These are phyloP conservation scores for Oxygymnocypris stewartii DNA, from an alignment of 2,113 vertebrate species.

Conservation along the genomic window DNA sequence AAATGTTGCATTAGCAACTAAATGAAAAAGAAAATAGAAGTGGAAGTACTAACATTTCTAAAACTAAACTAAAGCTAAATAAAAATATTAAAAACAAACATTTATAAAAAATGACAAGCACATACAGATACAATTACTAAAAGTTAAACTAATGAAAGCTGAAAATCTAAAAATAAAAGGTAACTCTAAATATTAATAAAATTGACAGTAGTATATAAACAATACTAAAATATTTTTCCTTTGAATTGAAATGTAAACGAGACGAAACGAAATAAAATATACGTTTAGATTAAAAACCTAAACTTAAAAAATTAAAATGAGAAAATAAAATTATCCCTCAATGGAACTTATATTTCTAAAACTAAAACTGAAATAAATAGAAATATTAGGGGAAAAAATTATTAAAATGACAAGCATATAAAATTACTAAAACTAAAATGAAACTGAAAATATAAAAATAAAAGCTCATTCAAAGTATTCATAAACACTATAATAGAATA, in stretches of 20 bases:
- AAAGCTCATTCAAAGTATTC: background rate
- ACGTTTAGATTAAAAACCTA: background rate
- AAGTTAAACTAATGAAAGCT: background rate
- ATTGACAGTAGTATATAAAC: background rate
- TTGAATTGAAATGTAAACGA: background rate
- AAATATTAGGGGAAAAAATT: background rate
- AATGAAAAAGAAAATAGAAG: background rate
- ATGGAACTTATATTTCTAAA: no score
- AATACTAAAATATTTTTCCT: background rate
- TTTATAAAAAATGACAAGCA: background rate
- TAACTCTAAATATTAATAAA: background rate
- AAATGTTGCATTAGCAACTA: background rate
- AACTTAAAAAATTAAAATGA: background rate
- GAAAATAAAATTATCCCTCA: no score
- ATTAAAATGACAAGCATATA: background rate
- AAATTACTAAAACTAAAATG: background rate
- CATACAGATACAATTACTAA: background rate
- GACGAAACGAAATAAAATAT: background rate
- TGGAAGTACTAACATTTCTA: background rate
- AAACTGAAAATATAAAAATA: background rate
- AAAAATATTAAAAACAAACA: background rate
- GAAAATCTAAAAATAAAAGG: background rate
- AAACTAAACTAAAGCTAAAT: background rate
- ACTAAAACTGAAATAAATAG: background rate
- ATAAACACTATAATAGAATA: background rate